Conservation (phyloP, 2,888 invertebrate genomes). For the Aradus depressus region DNA sequence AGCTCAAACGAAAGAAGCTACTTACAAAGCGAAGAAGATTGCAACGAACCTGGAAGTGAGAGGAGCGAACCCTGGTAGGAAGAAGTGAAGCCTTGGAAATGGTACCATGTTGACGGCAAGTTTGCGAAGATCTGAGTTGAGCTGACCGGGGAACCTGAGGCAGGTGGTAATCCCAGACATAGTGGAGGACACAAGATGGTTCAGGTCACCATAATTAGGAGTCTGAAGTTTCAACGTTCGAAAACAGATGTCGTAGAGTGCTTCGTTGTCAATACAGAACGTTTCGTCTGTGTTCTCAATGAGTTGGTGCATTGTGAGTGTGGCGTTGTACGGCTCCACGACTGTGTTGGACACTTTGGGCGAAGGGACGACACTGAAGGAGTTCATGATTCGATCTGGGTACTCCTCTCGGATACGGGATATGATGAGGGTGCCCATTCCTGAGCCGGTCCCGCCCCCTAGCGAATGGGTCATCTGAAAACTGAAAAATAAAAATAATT, state of each 20-base stretch:
- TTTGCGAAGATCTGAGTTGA: constrained; percentile 49
- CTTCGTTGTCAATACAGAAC: constrained; percentile 53
- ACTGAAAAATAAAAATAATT: constrained; percentile 36
- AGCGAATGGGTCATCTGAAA: constrained; percentile 68
- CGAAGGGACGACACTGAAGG: constrained; percentile 72
- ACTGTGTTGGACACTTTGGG: constrained; percentile 65
- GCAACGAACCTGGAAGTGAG: constrained; percentile 43
- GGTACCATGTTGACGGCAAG: constrained; percentile 52
- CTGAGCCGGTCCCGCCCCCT: constrained; percentile 81
- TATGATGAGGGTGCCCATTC: constrained; percentile 76
- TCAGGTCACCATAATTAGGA: constrained; percentile 56
- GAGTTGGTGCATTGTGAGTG: constrained; percentile 49
- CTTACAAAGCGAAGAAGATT: too few relatives aligned
- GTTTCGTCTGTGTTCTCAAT: constrained; percentile 54
- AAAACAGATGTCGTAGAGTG: constrained; percentile 54
- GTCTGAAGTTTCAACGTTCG: constrained; percentile 49
- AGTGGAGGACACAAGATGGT: constrained; percentile 48
- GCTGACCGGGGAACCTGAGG: constrained; percentile 48
- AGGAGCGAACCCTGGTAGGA: constrained; percentile 50
- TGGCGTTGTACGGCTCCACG: constrained; percentile 53
- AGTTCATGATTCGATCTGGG: constrained; percentile 77
- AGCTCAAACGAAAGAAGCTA: too few relatives aligned
- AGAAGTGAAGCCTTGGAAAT: constrained; percentile 49
- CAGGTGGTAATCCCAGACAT: constrained; percentile 48
- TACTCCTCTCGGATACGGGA: constrained; percentile 82